A percentile compares a stretch with the other conserved stretches of the same genome.
phyloP scores from a whole-genome alignment of 2,797 vertebrate genomes.

The Epinephelus awoara region DNA sequence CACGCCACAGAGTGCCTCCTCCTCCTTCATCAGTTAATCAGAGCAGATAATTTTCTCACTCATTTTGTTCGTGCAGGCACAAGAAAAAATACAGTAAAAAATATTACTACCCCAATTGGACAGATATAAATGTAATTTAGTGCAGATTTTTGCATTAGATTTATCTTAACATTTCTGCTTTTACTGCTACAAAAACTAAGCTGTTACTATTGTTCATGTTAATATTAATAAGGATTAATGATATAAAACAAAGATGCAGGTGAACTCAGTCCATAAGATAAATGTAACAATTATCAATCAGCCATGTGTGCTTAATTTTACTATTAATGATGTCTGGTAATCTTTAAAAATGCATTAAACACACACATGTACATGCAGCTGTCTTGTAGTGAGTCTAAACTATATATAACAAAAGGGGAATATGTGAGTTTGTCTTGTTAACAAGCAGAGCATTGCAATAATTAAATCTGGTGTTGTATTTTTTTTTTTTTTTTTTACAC shows the following conservation, averaged over 20 bases:
- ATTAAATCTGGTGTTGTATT: not conserved
- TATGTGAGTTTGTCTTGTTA: not conserved
- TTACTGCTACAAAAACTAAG: not conserved
- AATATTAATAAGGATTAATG: not conserved
- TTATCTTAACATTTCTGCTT: not conserved
- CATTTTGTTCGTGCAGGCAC: slow-evolving; percentile 38
- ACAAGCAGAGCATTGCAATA: not conserved
- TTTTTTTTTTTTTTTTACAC: not conserved
- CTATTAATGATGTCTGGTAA: not conserved
- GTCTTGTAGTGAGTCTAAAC: not conserved
- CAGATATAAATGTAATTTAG: not conserved
- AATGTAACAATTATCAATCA: not conserved
- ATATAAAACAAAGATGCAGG: not conserved
- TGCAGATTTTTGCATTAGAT: not conserved
- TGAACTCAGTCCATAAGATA: not conserved
- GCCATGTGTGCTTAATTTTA: not conserved
- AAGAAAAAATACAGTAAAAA: not conserved
- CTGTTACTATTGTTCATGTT: not conserved
- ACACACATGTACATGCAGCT: not conserved
- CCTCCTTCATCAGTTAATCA: slow-evolving; percentile 84
- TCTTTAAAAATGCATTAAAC: not conserved
- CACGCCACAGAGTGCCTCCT: slow-evolving; percentile 69
- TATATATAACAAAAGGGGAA: not conserved
- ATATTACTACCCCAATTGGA: not conserved
- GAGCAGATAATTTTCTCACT: slow-evolving; percentile 77